These are phyloP conservation scores for Alectura lathami DNA, from an alignment of 2,113 vertebrate genomes.

Conservation along the genomic window DNA sequence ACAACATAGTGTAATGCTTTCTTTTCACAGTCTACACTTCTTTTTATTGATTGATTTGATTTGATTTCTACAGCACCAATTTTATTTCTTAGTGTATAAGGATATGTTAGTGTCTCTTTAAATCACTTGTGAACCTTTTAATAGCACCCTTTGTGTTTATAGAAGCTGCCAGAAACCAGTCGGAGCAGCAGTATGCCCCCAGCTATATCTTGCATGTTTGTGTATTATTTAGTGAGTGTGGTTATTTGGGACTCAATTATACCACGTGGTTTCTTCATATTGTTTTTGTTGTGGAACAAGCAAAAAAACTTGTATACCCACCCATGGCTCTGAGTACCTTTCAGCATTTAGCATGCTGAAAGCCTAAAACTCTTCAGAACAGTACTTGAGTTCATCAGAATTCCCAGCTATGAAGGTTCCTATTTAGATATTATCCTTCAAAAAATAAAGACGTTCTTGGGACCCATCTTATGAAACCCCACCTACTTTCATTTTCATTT, in stretches of 20 bases:
- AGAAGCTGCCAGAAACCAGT: background rate
- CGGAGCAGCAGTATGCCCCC: background rate
- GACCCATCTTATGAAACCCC: background rate
- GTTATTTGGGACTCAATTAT: background rate
- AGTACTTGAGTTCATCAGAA: background rate
- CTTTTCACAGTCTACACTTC: background rate
- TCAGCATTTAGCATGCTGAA: background rate
- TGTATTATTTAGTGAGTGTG: background rate
- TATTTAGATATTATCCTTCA: background rate
- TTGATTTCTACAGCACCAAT: background rate
- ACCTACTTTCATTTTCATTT: background rate
- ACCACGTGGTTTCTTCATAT: background rate
- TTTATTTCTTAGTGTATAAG: background rate
- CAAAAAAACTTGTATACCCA: background rate
- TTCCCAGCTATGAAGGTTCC: background rate
- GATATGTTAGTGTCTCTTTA: background rate
- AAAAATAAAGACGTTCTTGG: background rate
- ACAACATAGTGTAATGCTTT: background rate
- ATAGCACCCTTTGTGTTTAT: background rate
- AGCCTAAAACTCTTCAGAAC: background rate
- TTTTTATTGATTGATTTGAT: slow-evolving; percentile 17
- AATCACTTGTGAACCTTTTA: background rate
- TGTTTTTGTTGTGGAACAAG: background rate
- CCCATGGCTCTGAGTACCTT: background rate
- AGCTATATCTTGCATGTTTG: background rate